Base-by-base conservation (phyloP, 2,888 invertebrate genomes). In the Pristionchus fissidentatus region DNA sequence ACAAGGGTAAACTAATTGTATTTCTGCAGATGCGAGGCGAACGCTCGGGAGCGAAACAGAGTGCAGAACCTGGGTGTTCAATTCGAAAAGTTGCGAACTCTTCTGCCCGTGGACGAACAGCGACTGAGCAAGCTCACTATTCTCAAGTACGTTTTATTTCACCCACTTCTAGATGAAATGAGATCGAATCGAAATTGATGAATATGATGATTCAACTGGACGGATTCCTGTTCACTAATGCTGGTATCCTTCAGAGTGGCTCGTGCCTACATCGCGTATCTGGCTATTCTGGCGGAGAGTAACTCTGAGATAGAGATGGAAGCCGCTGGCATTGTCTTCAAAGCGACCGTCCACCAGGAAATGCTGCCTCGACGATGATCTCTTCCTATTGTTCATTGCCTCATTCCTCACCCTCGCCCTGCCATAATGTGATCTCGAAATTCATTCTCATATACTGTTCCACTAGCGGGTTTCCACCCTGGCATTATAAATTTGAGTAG, bases 51-150 rank as follows among this genome's bases (percentile, higher is more conserved):
- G 32, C 60, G 80, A 3, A 62, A 43, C 13, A 60, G 80, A 4
- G 80, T 81, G 1, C 80, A 81, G 62, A 60, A 81, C n/a, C 80
- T 81, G 8, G 80, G 80, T 3, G 62, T 52, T 29, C 80, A 81
- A 46, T 81, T 81, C 80, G 80, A 81, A 19, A 41, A 46, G 43
- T 22, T 81, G 60, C 43, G 80, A 10, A 32, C 43, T 1, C 80
- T 81, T 13, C 80, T 81, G 29, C 80, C 80, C 0, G 43, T 81
- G 19, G 80, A 81, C 2, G 80, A 81, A 4, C 80, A 62, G 35
- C 60, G 80, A 43, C 19, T 81, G 80, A 62, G 62, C 62, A 81
- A 81, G 13, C 46, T 81, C 29, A 81, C 80, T 15, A 46, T 81
- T 0, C 80, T 81, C 62, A 81, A 49, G 80, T 81, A n/a, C 29